Percentiles rank a stretch among this genome's conserved stretches.
These are phyloP conservation scores for Acanthosepion pharaonis DNA, from an alignment of 2,888 invertebrate genomes.

Conservation along the genomic window DNA sequence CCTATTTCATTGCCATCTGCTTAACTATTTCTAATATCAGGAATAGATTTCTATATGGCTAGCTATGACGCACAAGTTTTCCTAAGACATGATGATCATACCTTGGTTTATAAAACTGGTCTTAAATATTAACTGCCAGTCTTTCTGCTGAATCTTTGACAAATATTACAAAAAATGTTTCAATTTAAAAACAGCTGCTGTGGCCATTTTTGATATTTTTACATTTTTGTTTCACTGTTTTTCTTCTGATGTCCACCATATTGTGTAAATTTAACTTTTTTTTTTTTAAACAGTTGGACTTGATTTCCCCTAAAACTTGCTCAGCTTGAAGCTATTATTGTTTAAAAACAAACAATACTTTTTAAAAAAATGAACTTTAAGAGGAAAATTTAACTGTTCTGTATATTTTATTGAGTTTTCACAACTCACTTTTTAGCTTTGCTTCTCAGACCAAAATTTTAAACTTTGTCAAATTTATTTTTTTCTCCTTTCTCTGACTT, in stretches of 20 bases:
- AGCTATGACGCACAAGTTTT: slow-evolving; percentile 16
- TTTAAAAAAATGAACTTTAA: too few species aligned
- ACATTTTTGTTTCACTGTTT: neutral
- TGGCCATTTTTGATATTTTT: neutral
- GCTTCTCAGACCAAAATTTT: neutral
- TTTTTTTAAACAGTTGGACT: too few species aligned
- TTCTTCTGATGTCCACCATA: neutral
- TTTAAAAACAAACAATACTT: too few species aligned
- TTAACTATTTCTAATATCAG: neutral
- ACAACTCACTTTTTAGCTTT: neutral
- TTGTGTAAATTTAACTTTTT: neutral
- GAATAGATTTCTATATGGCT: neutral
- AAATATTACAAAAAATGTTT: neutral
- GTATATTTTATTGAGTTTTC: neutral
- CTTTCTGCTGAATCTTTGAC: slow-evolving; percentile 17
- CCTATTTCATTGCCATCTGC: neutral
- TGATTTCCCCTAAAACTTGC: too few species aligned
- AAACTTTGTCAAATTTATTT: too few species aligned
- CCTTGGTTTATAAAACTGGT: neutral
- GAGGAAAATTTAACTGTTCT: neutral
- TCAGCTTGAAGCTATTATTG: too few species aligned
- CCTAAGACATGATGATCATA: neutral
- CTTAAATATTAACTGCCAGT: neutral
- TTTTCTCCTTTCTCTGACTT: too few species aligned
- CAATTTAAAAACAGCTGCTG: slow-evolving; percentile 33